These are phyloP conservation scores for Pseudomyrmex dendroicus DNA, from an alignment of 1,140 invertebrate genomes.

Conservation along the genomic window DNA sequence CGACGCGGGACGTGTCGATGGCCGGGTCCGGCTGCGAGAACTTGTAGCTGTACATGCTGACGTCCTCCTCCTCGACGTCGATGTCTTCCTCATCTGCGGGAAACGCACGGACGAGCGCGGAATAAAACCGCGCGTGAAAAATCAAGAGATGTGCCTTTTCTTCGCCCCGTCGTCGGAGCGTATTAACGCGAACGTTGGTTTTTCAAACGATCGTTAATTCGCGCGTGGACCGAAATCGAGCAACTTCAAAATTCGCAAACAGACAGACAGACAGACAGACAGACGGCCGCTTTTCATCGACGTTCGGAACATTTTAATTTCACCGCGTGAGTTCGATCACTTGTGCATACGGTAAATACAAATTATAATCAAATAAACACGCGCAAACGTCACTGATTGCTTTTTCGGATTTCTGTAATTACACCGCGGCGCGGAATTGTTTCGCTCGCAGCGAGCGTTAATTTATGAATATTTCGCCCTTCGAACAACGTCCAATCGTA, in stretches of 20 bases:
- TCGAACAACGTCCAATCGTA: background rate
- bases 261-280: too few species aligned
- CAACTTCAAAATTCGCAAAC: background rate
- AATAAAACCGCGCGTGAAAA: background rate
- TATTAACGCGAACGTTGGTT: background rate
- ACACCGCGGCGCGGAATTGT: background rate
- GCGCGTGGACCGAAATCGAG: background rate
- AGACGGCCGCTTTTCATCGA: background rate
- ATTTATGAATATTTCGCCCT: slow-evolving; percentile 18
- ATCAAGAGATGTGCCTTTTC: background rate
- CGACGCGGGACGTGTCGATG: slow-evolving; percentile 92
- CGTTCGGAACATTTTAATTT: background rate
- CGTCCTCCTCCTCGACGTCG: slow-evolving; percentile 85
- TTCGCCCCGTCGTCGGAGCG: background rate
- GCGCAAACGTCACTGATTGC: background rate
- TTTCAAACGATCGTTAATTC: background rate
- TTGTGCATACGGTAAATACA: slow-evolving; percentile 3
- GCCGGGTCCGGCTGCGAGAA: slow-evolving; percentile 87
- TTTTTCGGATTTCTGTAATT: slow-evolving; percentile 34
- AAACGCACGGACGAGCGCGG: background rate
- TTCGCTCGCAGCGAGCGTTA: background rate
- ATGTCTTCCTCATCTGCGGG: slow-evolving; percentile 84
- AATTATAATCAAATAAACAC: background rate
- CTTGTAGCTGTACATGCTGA: slow-evolving; percentile 84
- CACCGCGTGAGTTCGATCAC: background rate